Percentiles rank a stretch among this genome's conserved stretches.
Conservation (phyloP, 2,113 vertebrate genomes). For the Callospermophilus lateralis region DNA sequence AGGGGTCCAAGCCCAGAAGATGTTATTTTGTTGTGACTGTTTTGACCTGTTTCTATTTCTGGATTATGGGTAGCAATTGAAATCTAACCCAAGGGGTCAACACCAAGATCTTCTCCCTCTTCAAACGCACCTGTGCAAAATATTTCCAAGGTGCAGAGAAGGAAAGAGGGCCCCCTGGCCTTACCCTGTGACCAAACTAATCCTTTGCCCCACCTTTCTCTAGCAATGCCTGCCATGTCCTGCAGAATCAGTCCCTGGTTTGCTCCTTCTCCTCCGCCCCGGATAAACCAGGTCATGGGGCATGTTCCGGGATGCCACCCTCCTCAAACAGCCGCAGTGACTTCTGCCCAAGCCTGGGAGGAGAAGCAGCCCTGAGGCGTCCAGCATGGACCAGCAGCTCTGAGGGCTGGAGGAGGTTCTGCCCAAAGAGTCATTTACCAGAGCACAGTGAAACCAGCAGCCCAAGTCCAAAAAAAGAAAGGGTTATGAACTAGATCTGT, state of each 20-base stretch:
- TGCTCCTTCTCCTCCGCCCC: not conserved
- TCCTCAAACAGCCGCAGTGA: not conserved
- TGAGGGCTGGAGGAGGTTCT: not conserved
- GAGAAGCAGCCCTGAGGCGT: not conserved
- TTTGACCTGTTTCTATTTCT: not conserved
- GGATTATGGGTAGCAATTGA: not conserved
- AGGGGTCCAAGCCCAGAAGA: not conserved
- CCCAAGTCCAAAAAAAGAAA: slow-evolving; percentile 43
- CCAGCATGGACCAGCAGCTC: not conserved
- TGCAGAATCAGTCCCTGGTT: not conserved
- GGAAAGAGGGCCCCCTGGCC: not conserved
- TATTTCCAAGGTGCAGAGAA: no score
- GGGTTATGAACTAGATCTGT: slow-evolving; percentile 65
- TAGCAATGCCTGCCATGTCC: not conserved
- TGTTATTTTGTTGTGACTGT: not conserved
- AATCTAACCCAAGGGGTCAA: not conserved
- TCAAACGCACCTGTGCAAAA: not conserved
- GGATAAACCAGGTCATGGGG: not conserved
- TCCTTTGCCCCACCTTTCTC: not conserved
- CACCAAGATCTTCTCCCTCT: not conserved
- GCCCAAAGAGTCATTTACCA: not conserved
- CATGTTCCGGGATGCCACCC: rapidly evolving
- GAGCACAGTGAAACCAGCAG: not conserved
- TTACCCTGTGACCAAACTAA: no score
- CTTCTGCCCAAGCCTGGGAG: not conserved